phyloP scores from a whole-genome alignment of 1,140 invertebrate species.

The Cotesia typhae region DNA sequence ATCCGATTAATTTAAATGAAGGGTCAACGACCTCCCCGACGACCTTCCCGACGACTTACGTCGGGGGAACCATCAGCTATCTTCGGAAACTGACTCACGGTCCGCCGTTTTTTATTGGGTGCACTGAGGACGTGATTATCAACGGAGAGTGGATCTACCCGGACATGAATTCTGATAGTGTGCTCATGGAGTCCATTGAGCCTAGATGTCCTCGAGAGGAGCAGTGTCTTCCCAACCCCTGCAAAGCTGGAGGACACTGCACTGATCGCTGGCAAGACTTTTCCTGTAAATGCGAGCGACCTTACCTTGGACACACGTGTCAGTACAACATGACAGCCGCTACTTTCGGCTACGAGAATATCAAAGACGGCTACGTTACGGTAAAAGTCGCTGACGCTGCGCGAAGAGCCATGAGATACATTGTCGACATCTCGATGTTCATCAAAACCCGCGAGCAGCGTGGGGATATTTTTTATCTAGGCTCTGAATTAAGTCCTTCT shows the following conservation, averaged over 20 bases:
- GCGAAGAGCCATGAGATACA: slow-evolving; percentile 74
- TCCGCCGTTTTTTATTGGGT: slow-evolving; percentile 84
- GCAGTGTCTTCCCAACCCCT: slow-evolving; percentile 88
- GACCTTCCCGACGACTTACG: slow-evolving; percentile 81
- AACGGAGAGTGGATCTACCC: slow-evolving; percentile 76
- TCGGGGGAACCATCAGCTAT: slow-evolving; percentile 78
- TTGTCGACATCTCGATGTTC: slow-evolving; percentile 93
- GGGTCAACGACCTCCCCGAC: slow-evolving; percentile 76
- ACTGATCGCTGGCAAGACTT: slow-evolving; percentile 90
- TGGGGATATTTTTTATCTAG: slow-evolving; percentile 90
- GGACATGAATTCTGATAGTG: slow-evolving; percentile 49
- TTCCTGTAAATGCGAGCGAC: slow-evolving; percentile 84
- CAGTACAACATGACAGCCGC: slow-evolving; percentile 89
- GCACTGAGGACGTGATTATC: slow-evolving; percentile 89
- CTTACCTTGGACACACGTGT: slow-evolving; percentile 86
- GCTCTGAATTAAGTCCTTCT: slow-evolving; percentile 70
- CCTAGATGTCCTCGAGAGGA: slow-evolving; percentile 78
- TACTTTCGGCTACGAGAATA: slow-evolving; percentile 89
- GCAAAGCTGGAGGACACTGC: slow-evolving; percentile 85
- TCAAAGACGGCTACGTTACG: slow-evolving; percentile 74
- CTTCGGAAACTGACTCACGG: slow-evolving; percentile 74
- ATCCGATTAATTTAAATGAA: slow-evolving; percentile 82
- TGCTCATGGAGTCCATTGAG: slow-evolving; percentile 68
- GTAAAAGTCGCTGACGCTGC: slow-evolving; percentile 76
- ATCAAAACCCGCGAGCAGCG: slow-evolving; percentile 83